Base-by-base conservation (phyloP, 2,113 vertebrate genomes). In the Lamprotornis superbus region DNA sequence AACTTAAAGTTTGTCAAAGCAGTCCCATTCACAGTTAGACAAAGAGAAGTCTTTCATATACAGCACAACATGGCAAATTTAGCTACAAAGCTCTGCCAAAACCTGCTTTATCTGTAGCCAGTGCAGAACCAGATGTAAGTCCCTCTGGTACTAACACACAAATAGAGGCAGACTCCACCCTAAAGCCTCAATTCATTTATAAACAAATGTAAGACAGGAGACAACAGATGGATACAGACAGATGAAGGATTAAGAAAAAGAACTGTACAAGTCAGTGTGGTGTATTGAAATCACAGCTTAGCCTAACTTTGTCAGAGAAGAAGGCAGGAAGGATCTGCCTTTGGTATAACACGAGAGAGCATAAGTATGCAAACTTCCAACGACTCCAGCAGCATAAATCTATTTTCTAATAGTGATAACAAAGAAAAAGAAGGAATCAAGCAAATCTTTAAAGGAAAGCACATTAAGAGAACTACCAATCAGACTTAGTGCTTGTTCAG, bases 341-440 rank as follows among this genome's bases (percentile, higher is more conserved):
- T 65, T 1, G 3, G 23, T 67, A 16, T 39, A 90, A 69, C 11
- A 70, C 0, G 0, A 74, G 20, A 55, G 1, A 77, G 20, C 20
- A 15, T 33, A 88, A 74, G 42, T 61, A 77, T 18, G 37, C 50
- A 69, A 83, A 42, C 37, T 68, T 90, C 53, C 75, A 65, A 44
- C 0, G 19, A 77, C 46, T 50, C 16, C 39, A 87, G 24, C 16
- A 33, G 10, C 18, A 42, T 31, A 89, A 92, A 69, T 33, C 78
- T 76, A 52, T n/a, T 87, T 60, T 42, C 31, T 53, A 71, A 76
- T 2, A 69, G 40, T 0, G 1, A 27, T 42, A 69, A 56, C 0
- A 1, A 83, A 61, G 14, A 21, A 46, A 85, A 76, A 90, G 40
- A 61, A 11, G 7, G 33, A 50, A 69, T 33, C 33, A 6, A 28